phyloP scores from a whole-genome alignment of 2,113 vertebrate genomes.

The Rhodinocichla rosea region DNA sequence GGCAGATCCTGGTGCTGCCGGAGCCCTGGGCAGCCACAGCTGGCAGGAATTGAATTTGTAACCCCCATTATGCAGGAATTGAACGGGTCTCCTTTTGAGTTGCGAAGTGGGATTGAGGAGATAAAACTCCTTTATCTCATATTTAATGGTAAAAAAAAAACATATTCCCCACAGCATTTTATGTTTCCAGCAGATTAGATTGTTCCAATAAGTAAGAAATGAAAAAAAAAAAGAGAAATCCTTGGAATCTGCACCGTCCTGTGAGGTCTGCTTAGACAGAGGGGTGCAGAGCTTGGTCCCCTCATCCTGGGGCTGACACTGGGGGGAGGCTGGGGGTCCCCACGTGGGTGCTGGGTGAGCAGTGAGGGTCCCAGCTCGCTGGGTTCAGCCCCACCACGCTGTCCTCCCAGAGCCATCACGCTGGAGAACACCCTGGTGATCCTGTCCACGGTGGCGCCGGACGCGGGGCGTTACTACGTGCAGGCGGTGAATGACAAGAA shows the following conservation, averaged over 20 bases:
- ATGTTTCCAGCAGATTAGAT: slow-evolving; percentile 56
- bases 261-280: rapidly evolving
- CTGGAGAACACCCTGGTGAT: slow-evolving; percentile 97
- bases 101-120: slow-evolving; percentile 57
- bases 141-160: slow-evolving; percentile 61
- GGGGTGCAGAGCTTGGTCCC: neutral
- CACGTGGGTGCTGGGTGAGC: neutral
- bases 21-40: neutral
- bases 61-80: slow-evolving; percentile 48
- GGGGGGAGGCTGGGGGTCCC: neutral
- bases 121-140: slow-evolving; percentile 63
- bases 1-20: neutral
- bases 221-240: neutral
- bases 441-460: slow-evolving; percentile 92
- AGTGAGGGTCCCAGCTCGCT: rapidly evolving
- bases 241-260: neutral
- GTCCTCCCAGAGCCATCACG: slow-evolving; percentile 84
- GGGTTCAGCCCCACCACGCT: rapidly evolving
- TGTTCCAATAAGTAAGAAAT: neutral
- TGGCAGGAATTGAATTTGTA: slow-evolving; percentile 49
- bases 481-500: slow-evolving; percentile 98
- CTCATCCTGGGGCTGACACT: neutral
- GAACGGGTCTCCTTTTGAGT: slow-evolving; percentile 54
- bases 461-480: slow-evolving; percentile 92
- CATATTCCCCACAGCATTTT: slow-evolving; percentile 46